Conservation (phyloP, 2,888 invertebrate species). For the Conistra vaccinii region DNA sequence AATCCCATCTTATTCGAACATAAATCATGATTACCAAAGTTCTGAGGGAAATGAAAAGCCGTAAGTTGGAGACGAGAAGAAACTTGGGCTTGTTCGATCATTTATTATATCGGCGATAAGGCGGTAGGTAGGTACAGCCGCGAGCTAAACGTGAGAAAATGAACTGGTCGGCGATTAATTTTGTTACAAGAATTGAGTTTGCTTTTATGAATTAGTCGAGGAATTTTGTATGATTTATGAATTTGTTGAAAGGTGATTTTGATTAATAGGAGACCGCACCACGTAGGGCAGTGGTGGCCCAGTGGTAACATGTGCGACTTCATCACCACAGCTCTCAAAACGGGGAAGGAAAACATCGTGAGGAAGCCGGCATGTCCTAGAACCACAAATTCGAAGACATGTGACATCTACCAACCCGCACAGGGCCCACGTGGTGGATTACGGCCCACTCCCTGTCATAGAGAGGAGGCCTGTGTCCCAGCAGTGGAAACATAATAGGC, state of each 20-base stretch:
- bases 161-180: conserved; percentile 36
- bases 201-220: neutral
- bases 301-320: too few relatives aligned
- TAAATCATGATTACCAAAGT: conserved; percentile 60
- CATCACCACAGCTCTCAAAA: too few relatives aligned
- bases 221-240: conserved; percentile 9
- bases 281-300: too few relatives aligned
- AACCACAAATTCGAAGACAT: too few relatives aligned
- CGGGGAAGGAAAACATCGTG: too few relatives aligned
- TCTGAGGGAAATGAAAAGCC: conserved; percentile 61
- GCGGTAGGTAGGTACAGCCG: neutral
- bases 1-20: conserved; percentile 32
- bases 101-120: conserved; percentile 54
- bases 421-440: too few relatives aligned
- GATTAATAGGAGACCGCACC: neutral
- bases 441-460: too few relatives aligned
- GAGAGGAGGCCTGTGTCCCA: too few relatives aligned
- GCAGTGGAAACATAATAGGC: too few relatives aligned
- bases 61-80: conserved; percentile 47
- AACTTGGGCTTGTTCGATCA: conserved; percentile 53
- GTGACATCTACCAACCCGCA: too few relatives aligned
- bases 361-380: too few relatives aligned
- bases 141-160: conserved; percentile 35
- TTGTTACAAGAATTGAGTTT: conserved; percentile 14
- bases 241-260: neutral